These are phyloP conservation scores for Erpornis zantholeuca DNA, from an alignment of 2,113 vertebrate genomes.

Conservation along the genomic window DNA sequence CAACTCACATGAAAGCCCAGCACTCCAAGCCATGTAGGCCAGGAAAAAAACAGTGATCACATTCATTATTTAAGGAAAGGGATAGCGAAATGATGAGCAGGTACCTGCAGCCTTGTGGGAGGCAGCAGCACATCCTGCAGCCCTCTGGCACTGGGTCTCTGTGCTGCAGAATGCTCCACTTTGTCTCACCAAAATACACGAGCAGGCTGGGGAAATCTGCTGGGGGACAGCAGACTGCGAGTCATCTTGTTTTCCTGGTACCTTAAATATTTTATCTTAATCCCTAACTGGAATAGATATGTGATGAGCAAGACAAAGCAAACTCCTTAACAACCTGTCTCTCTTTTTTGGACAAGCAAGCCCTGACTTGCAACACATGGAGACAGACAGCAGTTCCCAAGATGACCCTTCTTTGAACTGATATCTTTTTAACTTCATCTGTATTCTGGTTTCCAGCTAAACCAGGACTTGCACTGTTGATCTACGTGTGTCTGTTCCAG, in stretches of 20 bases:
- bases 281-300: background rate
- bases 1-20: background rate
- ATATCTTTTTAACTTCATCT: background rate
- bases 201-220: background rate
- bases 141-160: background rate
- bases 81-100: background rate
- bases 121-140: background rate
- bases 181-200: background rate
- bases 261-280: conserved; percentile 26
- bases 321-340: background rate
- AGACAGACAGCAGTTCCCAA: background rate
- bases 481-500: background rate
- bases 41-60: background rate
- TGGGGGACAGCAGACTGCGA: background rate
- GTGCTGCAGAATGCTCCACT: background rate
- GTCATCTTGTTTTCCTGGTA: background rate
- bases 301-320: background rate
- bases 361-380: background rate
- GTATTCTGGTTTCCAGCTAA: background rate
- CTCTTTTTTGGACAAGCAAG: background rate
- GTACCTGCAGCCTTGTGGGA: background rate
- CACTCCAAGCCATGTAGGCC: background rate
- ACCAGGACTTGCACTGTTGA: background rate
- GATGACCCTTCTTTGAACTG: background rate
- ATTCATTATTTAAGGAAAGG: conserved; percentile 17